A percentile compares a stretch with the other conserved stretches of the same genome.
These are phyloP conservation scores for Stegodyphus dumicola DNA, from an alignment of 1,140 invertebrate genomes.

Conservation along the genomic window DNA sequence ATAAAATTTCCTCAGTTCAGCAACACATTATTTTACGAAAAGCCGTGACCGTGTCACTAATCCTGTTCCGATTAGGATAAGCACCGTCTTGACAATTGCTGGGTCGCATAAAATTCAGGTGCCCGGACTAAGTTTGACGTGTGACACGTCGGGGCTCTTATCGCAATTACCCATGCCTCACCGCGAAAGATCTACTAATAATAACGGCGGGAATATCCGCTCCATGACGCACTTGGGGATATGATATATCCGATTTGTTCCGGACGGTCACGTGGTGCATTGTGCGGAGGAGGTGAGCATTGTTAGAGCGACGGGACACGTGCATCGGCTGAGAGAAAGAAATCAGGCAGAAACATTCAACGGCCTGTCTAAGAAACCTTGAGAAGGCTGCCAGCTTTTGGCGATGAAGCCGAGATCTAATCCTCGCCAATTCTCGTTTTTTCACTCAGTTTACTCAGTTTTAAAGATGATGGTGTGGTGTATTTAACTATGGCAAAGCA, in stretches of 20 bases:
- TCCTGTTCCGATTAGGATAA: too few relatives aligned
- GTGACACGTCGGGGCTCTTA: not conserved
- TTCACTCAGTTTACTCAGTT: too few relatives aligned
- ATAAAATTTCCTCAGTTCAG: too few relatives aligned
- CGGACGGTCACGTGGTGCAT: conserved; percentile 11
- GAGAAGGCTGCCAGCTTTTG: not conserved
- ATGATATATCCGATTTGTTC: conserved; percentile 14
- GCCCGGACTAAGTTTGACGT: not conserved
- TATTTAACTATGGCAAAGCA: too few relatives aligned
- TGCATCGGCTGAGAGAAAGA: not conserved
- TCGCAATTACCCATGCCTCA: conserved; percentile 2
- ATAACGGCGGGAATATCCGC: conserved; percentile 6
- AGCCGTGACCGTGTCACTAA: too few relatives aligned
- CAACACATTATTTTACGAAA: too few relatives aligned
- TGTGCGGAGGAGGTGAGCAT: not conserved
- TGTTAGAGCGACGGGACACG: not conserved
- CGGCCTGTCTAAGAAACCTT: not conserved
- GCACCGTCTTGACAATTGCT: not conserved
- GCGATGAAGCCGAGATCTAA: not conserved
- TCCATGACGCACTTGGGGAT: not conserved
- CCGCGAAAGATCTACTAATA: not conserved
- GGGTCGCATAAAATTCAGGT: not conserved
- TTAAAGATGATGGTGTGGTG: too few relatives aligned
- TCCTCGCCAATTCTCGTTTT: not conserved
- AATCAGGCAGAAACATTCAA: conserved; percentile 8